Evolutionary conservation across 2,888 invertebrate species (phyloP), one percentile per base, ranked within the genome.

Genomic region (Aleiodes alternator): DNA sequence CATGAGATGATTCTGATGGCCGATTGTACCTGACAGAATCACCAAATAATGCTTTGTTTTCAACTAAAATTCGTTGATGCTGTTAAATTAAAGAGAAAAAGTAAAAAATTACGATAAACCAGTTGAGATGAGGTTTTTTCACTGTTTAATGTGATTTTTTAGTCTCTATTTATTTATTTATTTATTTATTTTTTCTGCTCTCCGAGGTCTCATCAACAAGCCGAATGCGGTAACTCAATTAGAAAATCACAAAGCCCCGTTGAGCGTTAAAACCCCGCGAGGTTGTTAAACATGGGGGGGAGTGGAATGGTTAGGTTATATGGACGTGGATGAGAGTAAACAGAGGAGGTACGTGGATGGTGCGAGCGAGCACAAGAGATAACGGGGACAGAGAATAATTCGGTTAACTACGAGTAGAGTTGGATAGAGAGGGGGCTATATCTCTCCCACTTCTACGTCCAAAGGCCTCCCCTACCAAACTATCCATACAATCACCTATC

Each of bases 191-290:
- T 64, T 68, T 53, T 3, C 31, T 55, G 57, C 53, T 71, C 9
- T 57, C 43, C 23, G 55, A 72, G 68, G 69, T 69, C 51, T 73
- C 70, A 78, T 76, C 75, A 82, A 77, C 78, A 76, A 77, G 68
- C 70, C 75, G 75, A 77, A 76, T 78, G 78, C 76, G 59, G 72
- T 83, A 84, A 84, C 80, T 80, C 79, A 84, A 85, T 86, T 85
- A 84, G 80, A 84, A 83, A 84, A 84, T 85, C 82, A 80, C 82
- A 84, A 83, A 85, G 80, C 82, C 78, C 55, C 79, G 82, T 80
- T 82, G 82, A 83, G 80, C 83, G 84, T 79, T 84, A 83, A 84
- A 85, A 83, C 82, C 80, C 78, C 80, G 79, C 79, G 82, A 84
- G 82, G 83, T 85, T 83, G 81, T 83, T 85, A 81, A 84, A 82